Base-by-base conservation (phyloP, 2,888 invertebrate genomes). In the Malthinus flaveolus region DNA sequence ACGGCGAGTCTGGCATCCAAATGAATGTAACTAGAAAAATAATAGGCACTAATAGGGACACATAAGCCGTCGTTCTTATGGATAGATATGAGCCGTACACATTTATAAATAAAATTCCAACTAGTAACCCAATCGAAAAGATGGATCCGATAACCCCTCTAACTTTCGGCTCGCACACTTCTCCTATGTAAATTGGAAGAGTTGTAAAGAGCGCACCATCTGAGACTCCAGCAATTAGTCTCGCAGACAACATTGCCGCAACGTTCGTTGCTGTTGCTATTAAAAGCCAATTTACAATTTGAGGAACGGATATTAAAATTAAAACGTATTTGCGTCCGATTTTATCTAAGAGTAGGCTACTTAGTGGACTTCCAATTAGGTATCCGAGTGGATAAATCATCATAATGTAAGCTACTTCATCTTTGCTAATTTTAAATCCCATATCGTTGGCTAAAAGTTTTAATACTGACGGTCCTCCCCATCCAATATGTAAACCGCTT, bases 1-100 rank as follows among this genome's bases (percentile, higher is more conserved):
- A 73, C 0, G 74, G 74, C 5, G 69, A 66, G 78, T 89, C 89
- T 10, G 88, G 88, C 71, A 88, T 78, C 71, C 83, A 84, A 37
- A 82, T 75, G 72, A 87, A 83, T 31, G 81, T 76, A 13, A 84
- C 57, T 15, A 85, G 73, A 68, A 85, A 83, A 35, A 83, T 66
- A 31, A 85, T 74, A 7, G 87, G 84, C 53, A 86, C 78, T 62
- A 82, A 73, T 66, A 85, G 78, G 71, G 84, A 85, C 73, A 85
- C 80, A 55, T 78, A 78, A 56, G 83, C 83, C 62, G 84, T 76
- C 10, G 74, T 74, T 65, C 73, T 72, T 75, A 85, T 82, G 58
- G 80, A 75, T 23, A 83, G 81, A 73, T 80, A 83, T 7, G 84
- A 84, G 12, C 85, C 85, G 66, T 84, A 81, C 71, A 83, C 79